Evolutionary conservation across 2,888 invertebrate species (phyloP).

Genomic region (Branchellion lobata): DNA sequence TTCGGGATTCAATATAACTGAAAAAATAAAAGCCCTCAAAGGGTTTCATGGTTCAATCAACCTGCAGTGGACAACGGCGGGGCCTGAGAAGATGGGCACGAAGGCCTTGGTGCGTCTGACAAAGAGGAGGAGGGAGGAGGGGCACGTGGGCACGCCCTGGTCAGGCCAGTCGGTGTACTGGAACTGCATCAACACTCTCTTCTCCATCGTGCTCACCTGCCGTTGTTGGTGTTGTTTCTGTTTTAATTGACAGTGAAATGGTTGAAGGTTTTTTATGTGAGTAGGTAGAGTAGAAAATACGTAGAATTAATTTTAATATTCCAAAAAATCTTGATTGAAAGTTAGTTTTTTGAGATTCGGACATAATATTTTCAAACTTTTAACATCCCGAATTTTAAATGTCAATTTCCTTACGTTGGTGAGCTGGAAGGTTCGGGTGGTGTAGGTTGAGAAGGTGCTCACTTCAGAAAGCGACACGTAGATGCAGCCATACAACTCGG

Average conservation of each 20-base stretch:
- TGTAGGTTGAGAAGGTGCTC: constrained; percentile 19
- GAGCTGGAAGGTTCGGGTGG: constrained; percentile 29
- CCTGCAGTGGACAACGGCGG: constrained; percentile 30
- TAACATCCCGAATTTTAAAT: no score
- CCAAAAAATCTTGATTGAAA: no score
- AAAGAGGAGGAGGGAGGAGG: constrained; percentile 8
- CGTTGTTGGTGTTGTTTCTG: no score
- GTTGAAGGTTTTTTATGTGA: no score
- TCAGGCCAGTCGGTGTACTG: constrained; percentile 32
- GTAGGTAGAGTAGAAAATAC: no score
- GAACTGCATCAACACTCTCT: constrained; percentile 16
- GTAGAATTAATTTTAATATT: no score
- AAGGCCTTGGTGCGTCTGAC: constrained; percentile 23
- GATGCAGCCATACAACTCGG: constrained; percentile 29
- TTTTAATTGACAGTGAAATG: no score
- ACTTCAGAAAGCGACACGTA: constrained; percentile 30
- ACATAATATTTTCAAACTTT: no score
- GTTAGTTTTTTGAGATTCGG: no score
- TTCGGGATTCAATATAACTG: no score
- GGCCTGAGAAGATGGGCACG: background rate
- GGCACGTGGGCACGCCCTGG: constrained; percentile 19
- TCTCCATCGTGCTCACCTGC: constrained; percentile 35
- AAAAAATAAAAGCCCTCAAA: no score
- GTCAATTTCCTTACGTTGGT: constrained; percentile 35
- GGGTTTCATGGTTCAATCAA: no score